Evolutionary conservation across 2,113 vertebrate genomes (phyloP).

Genomic region (Alexandromys fortis): DNA sequence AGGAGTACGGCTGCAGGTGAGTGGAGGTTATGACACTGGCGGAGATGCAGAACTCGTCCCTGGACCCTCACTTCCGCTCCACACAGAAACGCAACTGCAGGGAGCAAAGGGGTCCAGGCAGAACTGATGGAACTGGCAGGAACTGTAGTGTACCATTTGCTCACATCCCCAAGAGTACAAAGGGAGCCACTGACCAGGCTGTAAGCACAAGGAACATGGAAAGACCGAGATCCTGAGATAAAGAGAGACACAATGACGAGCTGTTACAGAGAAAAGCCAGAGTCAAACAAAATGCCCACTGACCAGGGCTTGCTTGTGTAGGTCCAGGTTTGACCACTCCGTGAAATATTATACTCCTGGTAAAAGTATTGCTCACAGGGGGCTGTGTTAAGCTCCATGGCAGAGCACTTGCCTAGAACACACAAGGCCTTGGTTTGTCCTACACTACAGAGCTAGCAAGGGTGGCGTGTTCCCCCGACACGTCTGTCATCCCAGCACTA

Average conservation of each 20-base stretch:
- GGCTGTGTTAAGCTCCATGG: background rate
- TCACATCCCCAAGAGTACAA: background rate
- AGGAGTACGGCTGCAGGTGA: background rate
- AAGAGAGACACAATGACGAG: background rate
- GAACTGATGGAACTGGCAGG: background rate
- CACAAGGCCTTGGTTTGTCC: background rate
- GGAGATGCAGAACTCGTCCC: background rate
- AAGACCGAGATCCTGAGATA: background rate
- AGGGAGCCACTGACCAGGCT: background rate
- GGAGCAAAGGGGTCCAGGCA: background rate
- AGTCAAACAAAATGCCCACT: background rate
- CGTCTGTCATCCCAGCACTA: background rate
- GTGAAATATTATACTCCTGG: background rate
- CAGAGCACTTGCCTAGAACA: background rate
- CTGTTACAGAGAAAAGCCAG: background rate
- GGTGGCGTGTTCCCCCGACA: background rate
- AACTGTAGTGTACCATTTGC: background rate
- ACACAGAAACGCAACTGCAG: background rate
- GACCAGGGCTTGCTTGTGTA: background rate
- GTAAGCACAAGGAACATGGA: background rate
- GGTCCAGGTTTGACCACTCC: background rate
- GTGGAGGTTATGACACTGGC: background rate
- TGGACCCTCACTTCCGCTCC: background rate
- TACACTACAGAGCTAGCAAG: background rate
- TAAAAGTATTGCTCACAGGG: background rate